Base-by-base conservation (phyloP, 1,140 invertebrate genomes). In the Zaprionus tsacasi region DNA sequence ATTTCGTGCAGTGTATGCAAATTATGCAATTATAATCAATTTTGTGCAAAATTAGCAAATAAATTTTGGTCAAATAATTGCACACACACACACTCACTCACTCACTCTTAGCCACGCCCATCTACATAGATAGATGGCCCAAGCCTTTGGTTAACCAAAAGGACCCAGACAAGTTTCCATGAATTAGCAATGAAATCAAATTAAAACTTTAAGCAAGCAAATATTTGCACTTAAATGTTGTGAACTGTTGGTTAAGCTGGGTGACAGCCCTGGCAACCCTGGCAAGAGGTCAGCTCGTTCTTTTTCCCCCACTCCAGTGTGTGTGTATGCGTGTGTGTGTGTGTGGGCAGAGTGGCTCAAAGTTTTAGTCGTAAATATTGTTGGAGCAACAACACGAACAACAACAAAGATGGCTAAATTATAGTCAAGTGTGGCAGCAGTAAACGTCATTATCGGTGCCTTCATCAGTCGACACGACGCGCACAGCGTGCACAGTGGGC, bases 11-110 rank as follows among this genome's bases (percentile, higher is more conserved):
- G 40, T 69, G 74, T 79, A 77, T 79, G 74, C 78, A 77, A 79
- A 79, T 79, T 72, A 79, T 79, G 64, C 69, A 79, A 79, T 79
- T 79, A 73, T 76, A 61, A 79, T 77, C 78, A 79, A 79, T 73
- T 79, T 79, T 73, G 30, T 77, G 74, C 78, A 56, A 79, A 79
- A 77, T 79, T 79, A 73, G 74, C 78, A 79, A 77, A 73, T 77
- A 77, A 33, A 73, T 79, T 74, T 78, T 55, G 63, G 70, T 50
- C 45, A 17, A 64, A 63, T 75, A 56, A 56, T 70, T 63, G 54
- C 48, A 59, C 48, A 35, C 27, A 30, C 48, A 13, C n/a, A 12
- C 12, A 21, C 55, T 0, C 15, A 13, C 25, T 13, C 36, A 27
- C 30, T 1, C 11, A 33, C n/a, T 5, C n/a, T n/a, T n/a, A 21